phyloP scores from a whole-genome alignment of 2,113 vertebrate genomes.

The Anhinga rufa region DNA sequence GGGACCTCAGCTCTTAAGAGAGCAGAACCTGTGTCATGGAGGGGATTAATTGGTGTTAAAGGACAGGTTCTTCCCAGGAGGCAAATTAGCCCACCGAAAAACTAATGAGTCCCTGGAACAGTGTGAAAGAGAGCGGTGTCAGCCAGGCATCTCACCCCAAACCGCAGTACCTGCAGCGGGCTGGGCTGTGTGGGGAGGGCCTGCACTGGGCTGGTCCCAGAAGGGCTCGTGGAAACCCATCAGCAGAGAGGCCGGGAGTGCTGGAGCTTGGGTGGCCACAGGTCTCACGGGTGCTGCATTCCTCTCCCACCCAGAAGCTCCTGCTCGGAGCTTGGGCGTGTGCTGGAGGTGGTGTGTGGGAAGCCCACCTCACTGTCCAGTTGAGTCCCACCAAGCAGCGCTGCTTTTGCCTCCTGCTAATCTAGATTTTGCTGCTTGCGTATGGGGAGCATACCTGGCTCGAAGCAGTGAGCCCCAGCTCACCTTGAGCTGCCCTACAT shows the following conservation, averaged over 20 bases:
- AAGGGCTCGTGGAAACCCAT: background rate
- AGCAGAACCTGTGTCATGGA: background rate
- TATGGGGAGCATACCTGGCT: background rate
- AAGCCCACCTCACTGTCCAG: background rate
- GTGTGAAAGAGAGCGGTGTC: background rate
- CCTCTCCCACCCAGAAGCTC: background rate
- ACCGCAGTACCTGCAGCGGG: accelerated
- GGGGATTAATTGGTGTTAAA: background rate
- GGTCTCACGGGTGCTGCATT: accelerated
- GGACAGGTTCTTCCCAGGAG: background rate
- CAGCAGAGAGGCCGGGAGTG: background rate
- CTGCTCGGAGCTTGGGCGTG: background rate
- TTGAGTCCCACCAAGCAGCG: background rate
- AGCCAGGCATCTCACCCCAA: background rate
- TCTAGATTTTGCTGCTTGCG: background rate
- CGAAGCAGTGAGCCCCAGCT: background rate
- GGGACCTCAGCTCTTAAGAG: background rate
- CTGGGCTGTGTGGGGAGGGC: background rate
- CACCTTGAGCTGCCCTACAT: background rate
- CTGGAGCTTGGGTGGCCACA: background rate
- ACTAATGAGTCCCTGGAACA: accelerated
- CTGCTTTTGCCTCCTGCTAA: background rate
- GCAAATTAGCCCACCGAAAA: background rate
- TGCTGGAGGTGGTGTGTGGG: background rate
- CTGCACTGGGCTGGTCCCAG: background rate